These are phyloP conservation scores for Stomatorhinus ivindoensis DNA, from an alignment of 2,113 vertebrate genomes.

Conservation along the genomic window DNA sequence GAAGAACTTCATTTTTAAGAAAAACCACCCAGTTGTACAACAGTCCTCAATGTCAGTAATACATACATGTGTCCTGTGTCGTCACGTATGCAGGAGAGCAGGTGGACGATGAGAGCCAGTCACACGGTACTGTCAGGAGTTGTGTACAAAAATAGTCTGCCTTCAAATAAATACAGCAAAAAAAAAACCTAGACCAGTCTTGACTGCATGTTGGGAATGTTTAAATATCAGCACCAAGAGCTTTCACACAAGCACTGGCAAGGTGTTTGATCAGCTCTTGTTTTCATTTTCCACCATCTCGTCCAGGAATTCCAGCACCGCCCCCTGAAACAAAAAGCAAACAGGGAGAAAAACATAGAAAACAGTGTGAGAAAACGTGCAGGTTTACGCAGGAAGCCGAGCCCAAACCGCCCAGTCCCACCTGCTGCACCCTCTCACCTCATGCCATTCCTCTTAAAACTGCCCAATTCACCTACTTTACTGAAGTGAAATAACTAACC, in stretches of 20 bases:
- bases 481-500: background rate
- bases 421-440: background rate
- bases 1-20: background rate
- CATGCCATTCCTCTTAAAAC: background rate
- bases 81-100: background rate
- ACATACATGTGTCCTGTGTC: too few relatives aligned
- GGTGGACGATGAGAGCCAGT: background rate
- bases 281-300: background rate
- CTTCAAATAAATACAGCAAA: slow-evolving; percentile 1
- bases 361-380: background rate
- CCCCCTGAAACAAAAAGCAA: background rate
- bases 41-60: background rate
- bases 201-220: background rate
- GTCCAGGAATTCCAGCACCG: background rate
- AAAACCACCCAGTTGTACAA: background rate
- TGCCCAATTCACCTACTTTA: background rate
- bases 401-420: background rate
- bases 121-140: background rate
- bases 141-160: background rate
- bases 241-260: background rate
- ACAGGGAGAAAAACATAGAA: background rate
- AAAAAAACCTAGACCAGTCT: background rate
- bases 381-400: background rate
- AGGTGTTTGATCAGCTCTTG: background rate
- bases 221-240: background rate